Conservation (phyloP, 2,888 invertebrate genomes). For the Apodemia zela region DNA sequence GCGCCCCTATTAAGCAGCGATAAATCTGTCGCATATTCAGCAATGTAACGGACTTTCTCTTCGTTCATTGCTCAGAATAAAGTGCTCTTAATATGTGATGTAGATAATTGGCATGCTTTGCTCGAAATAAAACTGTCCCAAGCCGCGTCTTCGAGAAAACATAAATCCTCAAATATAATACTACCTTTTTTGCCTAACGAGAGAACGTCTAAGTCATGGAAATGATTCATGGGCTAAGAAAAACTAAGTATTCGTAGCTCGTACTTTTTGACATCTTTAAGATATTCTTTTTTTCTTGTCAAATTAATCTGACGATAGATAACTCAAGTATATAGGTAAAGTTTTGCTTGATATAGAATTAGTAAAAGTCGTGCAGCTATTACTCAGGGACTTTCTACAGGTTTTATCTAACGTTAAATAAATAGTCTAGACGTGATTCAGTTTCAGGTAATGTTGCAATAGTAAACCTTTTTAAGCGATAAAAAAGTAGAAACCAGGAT, state of each 20-base stretch:
- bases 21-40: slow-evolving; percentile 80
- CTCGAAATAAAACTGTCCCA: slow-evolving; percentile 60
- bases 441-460: not conserved
- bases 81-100: slow-evolving; percentile 73
- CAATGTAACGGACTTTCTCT: slow-evolving; percentile 78
- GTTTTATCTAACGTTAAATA: not conserved
- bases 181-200: slow-evolving; percentile 17
- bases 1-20: slow-evolving; percentile 62
- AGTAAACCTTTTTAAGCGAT: not conserved
- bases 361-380: not conserved
- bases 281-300: slow-evolving; percentile 18
- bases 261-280: slow-evolving; percentile 16
- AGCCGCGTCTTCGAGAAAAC: slow-evolving; percentile 40
- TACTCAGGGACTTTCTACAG: not conserved
- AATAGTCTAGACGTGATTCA: not conserved
- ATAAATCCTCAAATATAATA: slow-evolving; percentile 22
- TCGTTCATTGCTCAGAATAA: slow-evolving; percentile 74
- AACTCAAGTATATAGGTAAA: not conserved
- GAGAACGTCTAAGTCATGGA: slow-evolving; percentile 21
- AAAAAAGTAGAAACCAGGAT: too few relatives aligned
- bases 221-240: slow-evolving; percentile 22
- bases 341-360: slow-evolving; percentile 1
- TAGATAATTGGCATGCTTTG: slow-evolving; percentile 75
- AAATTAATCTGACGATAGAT: slow-evolving; percentile 2
- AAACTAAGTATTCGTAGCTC: slow-evolving; percentile 14